A percentile compares a stretch with the other conserved stretches of the same genome.
These are phyloP conservation scores for Rhinella marina DNA, from an alignment of 2,797 vertebrate species.

Conservation along the genomic window DNA sequence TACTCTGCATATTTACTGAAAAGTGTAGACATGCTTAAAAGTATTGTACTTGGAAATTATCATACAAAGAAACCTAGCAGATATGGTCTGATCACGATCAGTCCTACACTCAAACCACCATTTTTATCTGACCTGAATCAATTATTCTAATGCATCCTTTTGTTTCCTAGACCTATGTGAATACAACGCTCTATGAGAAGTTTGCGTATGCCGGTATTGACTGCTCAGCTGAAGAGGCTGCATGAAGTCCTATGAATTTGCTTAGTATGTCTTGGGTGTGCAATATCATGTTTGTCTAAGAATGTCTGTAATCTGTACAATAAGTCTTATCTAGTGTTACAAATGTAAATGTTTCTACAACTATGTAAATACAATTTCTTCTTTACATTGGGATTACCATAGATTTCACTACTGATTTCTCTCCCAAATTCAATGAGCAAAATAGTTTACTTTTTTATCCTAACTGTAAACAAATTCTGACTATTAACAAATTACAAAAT, in stretches of 20 bases:
- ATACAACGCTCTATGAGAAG: conserved; percentile 88
- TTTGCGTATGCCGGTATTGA: conserved; percentile 88
- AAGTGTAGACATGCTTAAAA: no score
- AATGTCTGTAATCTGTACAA: conserved; percentile 64
- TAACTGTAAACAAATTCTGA: not conserved
- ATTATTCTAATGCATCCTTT: not conserved
- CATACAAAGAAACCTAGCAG: not conserved
- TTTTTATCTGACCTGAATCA: not conserved
- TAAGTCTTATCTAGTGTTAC: conserved; percentile 37
- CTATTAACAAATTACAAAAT: not conserved
- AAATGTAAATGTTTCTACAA: conserved; percentile 46
- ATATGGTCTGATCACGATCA: not conserved
- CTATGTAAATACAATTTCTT: conserved; percentile 48
- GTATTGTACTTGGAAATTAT: not conserved
- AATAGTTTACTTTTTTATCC: not conserved
- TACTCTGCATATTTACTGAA: no score
- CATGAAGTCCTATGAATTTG: conserved; percentile 67
- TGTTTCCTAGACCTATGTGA: conserved; percentile 82
- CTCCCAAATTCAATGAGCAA: not conserved
- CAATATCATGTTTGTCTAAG: conserved; percentile 65
- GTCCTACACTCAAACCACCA: not conserved
- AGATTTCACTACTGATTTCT: not conserved
- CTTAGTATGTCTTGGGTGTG: conserved; percentile 55
- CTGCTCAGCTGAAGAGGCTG: conserved; percentile 87
- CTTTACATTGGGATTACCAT: not conserved